Percentiles rank a stretch among this genome's conserved stretches.
Conservation (phyloP, 35 echinoderm and acorn worm species). For the Strongylocentrotus purpuratus region DNA sequence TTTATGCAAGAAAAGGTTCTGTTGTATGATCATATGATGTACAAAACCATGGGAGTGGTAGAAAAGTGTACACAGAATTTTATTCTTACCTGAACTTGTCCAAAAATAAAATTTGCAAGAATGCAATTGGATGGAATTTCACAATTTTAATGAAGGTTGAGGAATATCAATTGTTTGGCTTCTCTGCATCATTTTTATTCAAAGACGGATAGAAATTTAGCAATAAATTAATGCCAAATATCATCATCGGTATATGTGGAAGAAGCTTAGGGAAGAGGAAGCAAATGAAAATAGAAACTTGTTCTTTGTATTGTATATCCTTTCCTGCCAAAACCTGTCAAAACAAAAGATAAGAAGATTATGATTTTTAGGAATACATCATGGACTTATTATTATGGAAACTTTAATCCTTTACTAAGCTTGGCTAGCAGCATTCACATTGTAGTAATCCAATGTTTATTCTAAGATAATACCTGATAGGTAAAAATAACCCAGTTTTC, state of each 20-base stretch:
- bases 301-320: background rate
- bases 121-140: background rate
- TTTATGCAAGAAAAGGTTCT: background rate
- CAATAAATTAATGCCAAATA: background rate
- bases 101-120: background rate
- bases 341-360: background rate
- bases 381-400: background rate
- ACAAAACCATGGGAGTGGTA: background rate
- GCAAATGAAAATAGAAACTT: background rate
- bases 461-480: background rate
- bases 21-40: background rate
- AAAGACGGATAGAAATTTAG: too few species aligned
- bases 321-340: background rate
- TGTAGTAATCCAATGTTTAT: background rate
- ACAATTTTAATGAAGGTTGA: background rate
- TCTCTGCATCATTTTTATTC: too few species aligned
- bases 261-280: background rate
- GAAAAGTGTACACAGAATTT: background rate
- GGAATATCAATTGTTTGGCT: too few species aligned
- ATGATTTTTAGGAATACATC: background rate
- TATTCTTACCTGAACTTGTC: background rate
- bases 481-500: background rate
- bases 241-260: background rate
- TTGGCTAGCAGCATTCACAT: background rate
- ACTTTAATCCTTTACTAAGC: background rate